A percentile compares a stretch with the other conserved stretches of the same genome.
phyloP scores from a whole-genome alignment of 92 coral and sea anemone genomes.

The Desmophyllum pertusum region DNA sequence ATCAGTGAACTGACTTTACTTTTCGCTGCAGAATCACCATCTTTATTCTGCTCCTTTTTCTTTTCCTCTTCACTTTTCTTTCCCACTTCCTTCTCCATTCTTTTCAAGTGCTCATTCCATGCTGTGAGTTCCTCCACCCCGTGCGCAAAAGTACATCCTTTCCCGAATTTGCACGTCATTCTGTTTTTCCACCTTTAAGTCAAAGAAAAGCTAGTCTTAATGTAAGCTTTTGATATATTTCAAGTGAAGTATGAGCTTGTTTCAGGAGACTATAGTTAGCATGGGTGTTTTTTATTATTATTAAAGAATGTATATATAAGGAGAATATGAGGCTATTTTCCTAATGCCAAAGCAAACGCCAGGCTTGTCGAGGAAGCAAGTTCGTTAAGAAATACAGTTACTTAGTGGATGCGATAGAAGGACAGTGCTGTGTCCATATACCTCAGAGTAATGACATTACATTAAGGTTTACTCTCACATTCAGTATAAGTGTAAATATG shows the following conservation, averaged over 20 bases:
- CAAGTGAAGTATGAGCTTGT: neutral
- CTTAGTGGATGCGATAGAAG: no score
- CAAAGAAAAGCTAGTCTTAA: neutral
- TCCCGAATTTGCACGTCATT: conserved; percentile 35
- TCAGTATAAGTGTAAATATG: no score
- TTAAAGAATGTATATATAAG: no score
- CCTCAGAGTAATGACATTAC: no score
- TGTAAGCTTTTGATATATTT: neutral
- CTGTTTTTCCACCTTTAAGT: conserved; percentile 22
- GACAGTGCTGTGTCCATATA: no score
- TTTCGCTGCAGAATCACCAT: neutral
- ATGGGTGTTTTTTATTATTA: no score
- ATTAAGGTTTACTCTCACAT: no score
- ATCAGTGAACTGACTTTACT: neutral
- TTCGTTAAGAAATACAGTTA: no score
- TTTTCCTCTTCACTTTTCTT: neutral
- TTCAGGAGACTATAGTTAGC: neutral
- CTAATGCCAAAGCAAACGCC: no score
- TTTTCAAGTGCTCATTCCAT: conserved; percentile 46
- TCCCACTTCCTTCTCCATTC: conserved; percentile 28
- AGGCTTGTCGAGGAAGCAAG: no score
- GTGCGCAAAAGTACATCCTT: conserved; percentile 64
- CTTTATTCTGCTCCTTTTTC: neutral
- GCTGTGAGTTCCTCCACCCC: conserved; percentile 45
- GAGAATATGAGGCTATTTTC: no score